These are phyloP conservation scores for Phengaris alcon DNA, from an alignment of 2,888 invertebrate genomes.

Conservation along the genomic window DNA sequence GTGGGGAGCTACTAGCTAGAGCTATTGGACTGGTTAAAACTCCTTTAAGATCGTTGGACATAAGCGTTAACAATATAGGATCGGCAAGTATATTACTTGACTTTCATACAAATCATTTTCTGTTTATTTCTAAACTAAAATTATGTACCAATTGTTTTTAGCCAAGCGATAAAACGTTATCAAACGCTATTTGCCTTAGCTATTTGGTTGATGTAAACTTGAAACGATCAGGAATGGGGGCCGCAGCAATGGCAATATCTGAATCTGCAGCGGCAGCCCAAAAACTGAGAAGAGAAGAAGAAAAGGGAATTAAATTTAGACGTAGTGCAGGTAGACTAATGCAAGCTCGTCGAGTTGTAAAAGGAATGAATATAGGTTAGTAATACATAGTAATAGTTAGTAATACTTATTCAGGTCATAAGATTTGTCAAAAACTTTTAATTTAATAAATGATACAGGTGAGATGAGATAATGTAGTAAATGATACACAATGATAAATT, in stretches of 20 bases:
- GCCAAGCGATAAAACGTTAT: slow-evolving; percentile 60
- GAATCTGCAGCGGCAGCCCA: slow-evolving; percentile 72
- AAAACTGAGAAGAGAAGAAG: slow-evolving; percentile 66
- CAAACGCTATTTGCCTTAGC: slow-evolving; percentile 71
- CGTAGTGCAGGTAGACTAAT: slow-evolving; percentile 70
- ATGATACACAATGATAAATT: no score
- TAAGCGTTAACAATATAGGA: slow-evolving; percentile 74
- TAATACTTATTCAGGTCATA: no score
- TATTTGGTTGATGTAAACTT: slow-evolving; percentile 68
- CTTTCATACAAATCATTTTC: not conserved
- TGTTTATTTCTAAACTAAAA: not conserved
- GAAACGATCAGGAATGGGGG: slow-evolving; percentile 71
- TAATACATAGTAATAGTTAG: not conserved
- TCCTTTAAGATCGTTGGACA: slow-evolving; percentile 66
- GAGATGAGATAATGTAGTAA: no score
- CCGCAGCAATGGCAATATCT: slow-evolving; percentile 64
- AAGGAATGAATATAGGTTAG: slow-evolving; percentile 71
- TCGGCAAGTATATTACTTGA: slow-evolving; percentile 51
- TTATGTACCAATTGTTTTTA: not conserved
- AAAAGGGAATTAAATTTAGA: slow-evolving; percentile 68
- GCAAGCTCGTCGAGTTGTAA: slow-evolving; percentile 68
- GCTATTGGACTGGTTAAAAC: slow-evolving; percentile 74
- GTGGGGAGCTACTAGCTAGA: slow-evolving; percentile 71
- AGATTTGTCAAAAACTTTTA: no score
- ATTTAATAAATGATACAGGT: no score